Evolutionary conservation across 2,888 invertebrate species (phyloP), one percentile per base, ranked within the genome.

Genomic region (Polyommatus iphigenia): DNA sequence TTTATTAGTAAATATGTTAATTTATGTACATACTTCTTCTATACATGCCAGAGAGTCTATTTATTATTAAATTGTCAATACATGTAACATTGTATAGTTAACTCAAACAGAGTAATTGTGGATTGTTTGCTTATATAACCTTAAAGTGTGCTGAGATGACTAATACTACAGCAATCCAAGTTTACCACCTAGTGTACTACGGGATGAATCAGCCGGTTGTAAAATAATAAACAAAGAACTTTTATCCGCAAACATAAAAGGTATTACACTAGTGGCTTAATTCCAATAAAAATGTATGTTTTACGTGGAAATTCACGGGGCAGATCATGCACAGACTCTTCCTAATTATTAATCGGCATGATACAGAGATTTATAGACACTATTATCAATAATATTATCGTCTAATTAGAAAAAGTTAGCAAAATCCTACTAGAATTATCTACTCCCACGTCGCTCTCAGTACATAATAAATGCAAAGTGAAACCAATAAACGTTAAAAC

Each of bases 201-300:
- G 80, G 78, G 76, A 77, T 85, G 85, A 86, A 79, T 85, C 83
- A 85, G 79, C 72, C 57, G 78, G 77, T 36, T 73, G 36, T 77
- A 76, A 81, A 80, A 81, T 80, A 81, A 83, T 82, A 85, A 85
- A 83, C 83, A 84, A 83, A 82, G 77, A 46, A 50, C 46, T 73
- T 59, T 73, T 78, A 54, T 77, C 71, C 29, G 15, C 71, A 78
- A 78, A 73, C 29, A 41, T 59, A 78, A 54, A 41, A 41, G 73
- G 59, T 59, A 59, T 67, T 24, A 57, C 79, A 80, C 10, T 15
- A 15, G 41, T 84, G 83, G 83, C 82, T 78, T 32, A 20, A 77
- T 67, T 82, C 83, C 83, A 84, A 84, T 77, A 79, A 73, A 76
- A 79, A 67, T 75, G 50, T 18, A 77, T 73, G 54, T 78, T 46